Conservation (phyloP, 2,888 invertebrate genomes). For the Eledona agricola region DNA sequence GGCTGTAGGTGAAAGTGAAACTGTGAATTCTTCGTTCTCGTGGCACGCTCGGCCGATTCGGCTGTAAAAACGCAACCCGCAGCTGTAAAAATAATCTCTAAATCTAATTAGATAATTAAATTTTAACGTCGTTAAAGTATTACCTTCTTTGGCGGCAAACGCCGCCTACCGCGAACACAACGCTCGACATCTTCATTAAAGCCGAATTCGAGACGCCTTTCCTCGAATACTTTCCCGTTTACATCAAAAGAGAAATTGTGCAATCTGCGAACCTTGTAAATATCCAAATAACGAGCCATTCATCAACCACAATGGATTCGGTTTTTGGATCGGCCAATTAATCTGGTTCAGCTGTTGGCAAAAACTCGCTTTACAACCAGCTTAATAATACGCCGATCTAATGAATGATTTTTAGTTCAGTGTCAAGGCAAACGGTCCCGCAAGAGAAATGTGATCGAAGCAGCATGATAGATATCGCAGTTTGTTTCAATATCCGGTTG, state of each 20-base stretch:
- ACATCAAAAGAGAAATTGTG: slow-evolving; percentile 10
- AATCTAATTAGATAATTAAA: slow-evolving; percentile 21
- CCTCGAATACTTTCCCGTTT: slow-evolving; percentile 4
- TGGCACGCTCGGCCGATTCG: slow-evolving; percentile 3
- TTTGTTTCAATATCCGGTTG: slow-evolving; percentile 20
- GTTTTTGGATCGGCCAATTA: slow-evolving; percentile 16
- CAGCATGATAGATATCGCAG: neutral
- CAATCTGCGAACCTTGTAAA: slow-evolving; percentile 20
- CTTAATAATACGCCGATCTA: neutral
- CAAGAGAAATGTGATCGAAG: neutral
- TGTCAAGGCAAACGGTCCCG: slow-evolving; percentile 8
- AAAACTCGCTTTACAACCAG: slow-evolving; percentile 7
- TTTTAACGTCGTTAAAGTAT: slow-evolving; percentile 7
- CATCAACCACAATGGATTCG: slow-evolving; percentile 17
- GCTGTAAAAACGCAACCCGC: slow-evolving; percentile 14
- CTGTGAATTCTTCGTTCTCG: neutral
- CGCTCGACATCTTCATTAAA: slow-evolving; percentile 14
- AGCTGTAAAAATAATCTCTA: slow-evolving; percentile 21
- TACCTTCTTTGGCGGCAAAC: slow-evolving; percentile 20
- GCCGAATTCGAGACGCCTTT: slow-evolving; percentile 4
- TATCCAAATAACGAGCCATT: slow-evolving; percentile 18
- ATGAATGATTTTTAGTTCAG: slow-evolving; percentile 18
- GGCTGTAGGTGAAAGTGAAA: slow-evolving; percentile 7
- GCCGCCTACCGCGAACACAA: slow-evolving; percentile 12
- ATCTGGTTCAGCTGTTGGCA: slow-evolving; percentile 9